These are phyloP conservation scores for Procavia capensis DNA, from an alignment of 2,113 vertebrate genomes.

Conservation along the genomic window DNA sequence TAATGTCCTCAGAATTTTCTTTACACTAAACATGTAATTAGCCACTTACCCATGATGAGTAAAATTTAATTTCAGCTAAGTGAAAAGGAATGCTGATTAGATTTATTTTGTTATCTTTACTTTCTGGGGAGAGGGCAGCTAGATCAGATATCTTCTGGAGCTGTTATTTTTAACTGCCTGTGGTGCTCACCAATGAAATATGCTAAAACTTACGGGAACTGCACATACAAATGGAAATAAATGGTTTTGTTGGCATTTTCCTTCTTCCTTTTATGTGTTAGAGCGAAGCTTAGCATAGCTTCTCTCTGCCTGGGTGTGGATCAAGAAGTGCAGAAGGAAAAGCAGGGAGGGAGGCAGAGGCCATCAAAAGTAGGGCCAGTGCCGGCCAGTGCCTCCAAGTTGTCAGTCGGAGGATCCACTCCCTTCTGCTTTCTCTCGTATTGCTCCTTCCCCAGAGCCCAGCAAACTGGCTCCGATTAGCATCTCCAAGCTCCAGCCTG, in stretches of 20 bases:
- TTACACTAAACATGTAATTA: slow-evolving; percentile 82
- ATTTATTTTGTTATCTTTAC: slow-evolving; percentile 83
- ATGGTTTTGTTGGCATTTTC: background rate
- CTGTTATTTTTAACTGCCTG: slow-evolving; percentile 26
- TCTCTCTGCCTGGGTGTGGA: background rate
- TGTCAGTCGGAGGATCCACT: background rate
- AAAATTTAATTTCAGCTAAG: slow-evolving; percentile 81
- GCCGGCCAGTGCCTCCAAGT: background rate
- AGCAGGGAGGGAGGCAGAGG: background rate
- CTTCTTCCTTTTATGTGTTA: background rate
- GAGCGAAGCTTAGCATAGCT: background rate
- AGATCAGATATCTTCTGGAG: slow-evolving; percentile 47
- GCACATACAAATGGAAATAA: background rate
- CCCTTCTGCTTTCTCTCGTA: too few relatives aligned
- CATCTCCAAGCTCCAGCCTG: background rate
- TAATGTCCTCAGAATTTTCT: slow-evolving; percentile 74
- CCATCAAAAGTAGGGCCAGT: fast-evolving
- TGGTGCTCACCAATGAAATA: slow-evolving; percentile 45
- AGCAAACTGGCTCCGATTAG: background rate
- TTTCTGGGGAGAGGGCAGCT: slow-evolving; percentile 78
- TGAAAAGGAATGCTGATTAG: slow-evolving; percentile 81
- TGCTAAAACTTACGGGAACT: background rate
- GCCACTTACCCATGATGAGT: slow-evolving; percentile 79
- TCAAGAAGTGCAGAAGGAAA: background rate
- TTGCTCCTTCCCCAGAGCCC: background rate